Evolutionary conservation across 2,797 vertebrate genomes (phyloP).

Genomic region (Uromys caudimaculatus): DNA sequence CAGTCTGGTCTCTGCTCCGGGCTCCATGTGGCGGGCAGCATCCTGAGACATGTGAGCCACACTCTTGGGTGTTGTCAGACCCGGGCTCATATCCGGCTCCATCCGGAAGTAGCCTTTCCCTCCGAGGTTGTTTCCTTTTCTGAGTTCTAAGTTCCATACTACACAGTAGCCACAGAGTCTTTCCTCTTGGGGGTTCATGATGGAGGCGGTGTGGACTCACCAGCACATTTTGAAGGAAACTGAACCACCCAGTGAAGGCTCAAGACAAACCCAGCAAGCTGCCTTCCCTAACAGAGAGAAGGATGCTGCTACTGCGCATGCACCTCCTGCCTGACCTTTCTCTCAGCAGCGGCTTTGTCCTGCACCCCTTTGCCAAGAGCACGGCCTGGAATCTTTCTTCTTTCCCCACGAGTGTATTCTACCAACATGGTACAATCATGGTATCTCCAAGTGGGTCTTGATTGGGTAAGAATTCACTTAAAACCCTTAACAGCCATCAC

Average conservation of each 20-base stretch:
- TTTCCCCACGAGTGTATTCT: neutral
- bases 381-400: neutral
- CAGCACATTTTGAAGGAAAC: neutral
- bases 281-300: neutral
- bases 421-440: neutral
- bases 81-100: neutral
- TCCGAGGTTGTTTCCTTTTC: neutral
- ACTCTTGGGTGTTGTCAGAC: neutral
- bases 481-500: neutral
- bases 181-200: neutral
- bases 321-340: neutral
- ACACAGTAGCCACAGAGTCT: neutral
- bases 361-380: neutral
- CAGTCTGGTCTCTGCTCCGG: neutral
- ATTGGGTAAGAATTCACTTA: neutral
- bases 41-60: neutral
- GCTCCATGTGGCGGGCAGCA: rapidly evolving
- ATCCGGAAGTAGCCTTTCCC: neutral
- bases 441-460: neutral
- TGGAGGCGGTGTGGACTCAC: neutral
- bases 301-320: rapidly evolving
- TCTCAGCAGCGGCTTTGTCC: neutral
- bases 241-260: neutral
- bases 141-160: neutral
- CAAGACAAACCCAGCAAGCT: neutral